These are phyloP conservation scores for Sphaeridia pumilis DNA, from an alignment of 2,888 invertebrate species.

Conservation along the genomic window DNA sequence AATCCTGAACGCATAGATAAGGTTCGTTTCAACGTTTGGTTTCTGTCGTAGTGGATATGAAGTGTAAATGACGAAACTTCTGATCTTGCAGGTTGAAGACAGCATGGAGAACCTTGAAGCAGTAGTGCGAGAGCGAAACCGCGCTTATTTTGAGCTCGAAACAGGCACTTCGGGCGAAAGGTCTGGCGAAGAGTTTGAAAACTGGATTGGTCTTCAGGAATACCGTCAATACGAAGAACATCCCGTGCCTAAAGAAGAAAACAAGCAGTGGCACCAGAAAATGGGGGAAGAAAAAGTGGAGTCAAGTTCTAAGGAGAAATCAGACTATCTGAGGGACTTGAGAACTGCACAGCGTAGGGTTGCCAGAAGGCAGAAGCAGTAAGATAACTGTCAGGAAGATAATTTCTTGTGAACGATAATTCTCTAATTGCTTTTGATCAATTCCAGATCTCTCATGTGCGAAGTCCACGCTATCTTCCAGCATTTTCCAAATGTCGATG, in stretches of 20 bases:
- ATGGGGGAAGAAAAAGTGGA: slow-evolving; percentile 20
- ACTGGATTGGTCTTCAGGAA: slow-evolving; percentile 32
- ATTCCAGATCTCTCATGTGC: slow-evolving; percentile 39
- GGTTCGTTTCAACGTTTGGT: slow-evolving; percentile 40
- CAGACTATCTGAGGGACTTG: slow-evolving; percentile 21
- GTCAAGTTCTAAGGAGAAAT: slow-evolving; percentile 18
- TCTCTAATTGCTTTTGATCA: slow-evolving; percentile 45
- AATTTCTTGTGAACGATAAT: slow-evolving; percentile 12
- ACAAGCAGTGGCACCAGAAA: slow-evolving; percentile 22
- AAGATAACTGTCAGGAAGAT: not conserved
- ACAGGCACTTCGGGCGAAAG: slow-evolving; percentile 74
- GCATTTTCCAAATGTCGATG: slow-evolving; percentile 63
- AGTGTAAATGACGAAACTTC: not conserved
- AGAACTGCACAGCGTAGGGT: slow-evolving; percentile 16
- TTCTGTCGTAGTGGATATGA: not conserved
- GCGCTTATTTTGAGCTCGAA: slow-evolving; percentile 78
- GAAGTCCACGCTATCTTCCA: slow-evolving; percentile 38
- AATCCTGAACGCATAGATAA: slow-evolving; percentile 89
- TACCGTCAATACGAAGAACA: slow-evolving; percentile 30
- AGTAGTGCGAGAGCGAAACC: slow-evolving; percentile 83
- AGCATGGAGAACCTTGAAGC: slow-evolving; percentile 88
- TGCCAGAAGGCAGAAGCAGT: slow-evolving; percentile 8
- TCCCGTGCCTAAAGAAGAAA: slow-evolving; percentile 28
- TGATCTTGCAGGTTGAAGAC: slow-evolving; percentile 54
- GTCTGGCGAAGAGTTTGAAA: slow-evolving; percentile 47